Evolutionary conservation across 2,797 vertebrate genomes (phyloP).

Genomic region (Chiroxiphia lanceolata): DNA sequence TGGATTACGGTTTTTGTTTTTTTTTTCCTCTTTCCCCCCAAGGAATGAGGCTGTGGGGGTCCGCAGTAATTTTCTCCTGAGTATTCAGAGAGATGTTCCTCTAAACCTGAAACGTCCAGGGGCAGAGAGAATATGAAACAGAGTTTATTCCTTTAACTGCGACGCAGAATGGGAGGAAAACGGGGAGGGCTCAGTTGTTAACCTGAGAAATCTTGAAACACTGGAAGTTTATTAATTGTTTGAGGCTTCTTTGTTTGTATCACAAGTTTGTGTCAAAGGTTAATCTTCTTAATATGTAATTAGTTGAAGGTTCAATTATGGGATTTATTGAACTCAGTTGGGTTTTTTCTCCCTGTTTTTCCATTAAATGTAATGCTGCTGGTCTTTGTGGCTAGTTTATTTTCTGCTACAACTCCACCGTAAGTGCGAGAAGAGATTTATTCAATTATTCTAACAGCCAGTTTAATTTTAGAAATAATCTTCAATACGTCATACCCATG

Average conservation of each 20-base stretch:
- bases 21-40: rapidly evolving
- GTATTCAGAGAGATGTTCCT: neutral
- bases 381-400: neutral
- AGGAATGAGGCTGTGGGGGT: neutral
- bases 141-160: neutral
- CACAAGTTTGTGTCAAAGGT: constrained; percentile 55
- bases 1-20: neutral
- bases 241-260: constrained; percentile 38
- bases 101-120: neutral
- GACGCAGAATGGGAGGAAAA: neutral
- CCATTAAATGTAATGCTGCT: neutral
- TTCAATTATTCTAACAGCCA: neutral
- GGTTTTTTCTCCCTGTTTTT: neutral
- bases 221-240: constrained; percentile 47
- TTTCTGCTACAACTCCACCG: neutral
- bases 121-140: neutral
- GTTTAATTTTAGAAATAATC: constrained; percentile 20
- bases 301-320: constrained; percentile 53
- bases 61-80: neutral
- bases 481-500: neutral
- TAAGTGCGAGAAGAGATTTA: neutral
- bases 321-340: constrained; percentile 47
- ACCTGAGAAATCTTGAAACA: neutral
- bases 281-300: constrained; percentile 59
- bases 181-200: neutral